A percentile compares a stretch with the other conserved stretches of the same genome.
Conservation (phyloP, 2,797 vertebrate genomes). For the Otus scops region DNA sequence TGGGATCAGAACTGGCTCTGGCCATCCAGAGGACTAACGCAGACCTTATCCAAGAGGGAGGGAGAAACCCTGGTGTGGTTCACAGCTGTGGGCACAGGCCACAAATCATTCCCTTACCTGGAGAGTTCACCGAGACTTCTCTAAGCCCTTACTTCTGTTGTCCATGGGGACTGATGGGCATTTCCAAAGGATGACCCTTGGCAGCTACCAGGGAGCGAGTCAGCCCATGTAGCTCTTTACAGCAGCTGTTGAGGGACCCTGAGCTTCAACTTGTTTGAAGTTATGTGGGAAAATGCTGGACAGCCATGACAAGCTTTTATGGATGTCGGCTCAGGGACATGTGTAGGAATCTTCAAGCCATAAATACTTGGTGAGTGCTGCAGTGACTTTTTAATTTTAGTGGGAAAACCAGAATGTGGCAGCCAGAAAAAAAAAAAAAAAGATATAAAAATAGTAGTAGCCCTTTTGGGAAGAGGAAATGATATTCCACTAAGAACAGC, state of each 20-base stretch:
- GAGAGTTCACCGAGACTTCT: background rate
- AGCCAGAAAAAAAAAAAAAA: background rate
- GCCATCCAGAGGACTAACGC: background rate
- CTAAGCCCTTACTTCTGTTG: background rate
- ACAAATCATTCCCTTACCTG: background rate
- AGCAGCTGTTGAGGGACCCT: background rate
- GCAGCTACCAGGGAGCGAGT: background rate
- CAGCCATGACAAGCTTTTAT: background rate
- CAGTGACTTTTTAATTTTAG: constrained; percentile 47
- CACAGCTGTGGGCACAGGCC: background rate
- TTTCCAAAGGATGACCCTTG: background rate
- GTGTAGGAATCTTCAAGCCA: constrained; percentile 39
- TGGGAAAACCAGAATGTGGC: constrained; percentile 43
- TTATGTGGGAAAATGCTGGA: background rate
- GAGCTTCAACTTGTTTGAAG: background rate
- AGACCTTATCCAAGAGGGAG: background rate
- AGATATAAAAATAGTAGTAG: background rate
- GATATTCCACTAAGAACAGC: background rate
- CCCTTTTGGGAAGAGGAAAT: constrained; percentile 46
- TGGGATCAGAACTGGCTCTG: background rate
- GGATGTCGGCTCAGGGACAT: background rate
- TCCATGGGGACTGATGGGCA: background rate
- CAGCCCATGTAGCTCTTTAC: background rate
- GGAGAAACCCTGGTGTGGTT: background rate
- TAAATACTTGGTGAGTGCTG: constrained; percentile 39